Percentiles rank a stretch among this genome's conserved stretches.
These are phyloP conservation scores for Acyrthosiphon pisum DNA, from an alignment of 1,140 invertebrate genomes.

Conservation along the genomic window DNA sequence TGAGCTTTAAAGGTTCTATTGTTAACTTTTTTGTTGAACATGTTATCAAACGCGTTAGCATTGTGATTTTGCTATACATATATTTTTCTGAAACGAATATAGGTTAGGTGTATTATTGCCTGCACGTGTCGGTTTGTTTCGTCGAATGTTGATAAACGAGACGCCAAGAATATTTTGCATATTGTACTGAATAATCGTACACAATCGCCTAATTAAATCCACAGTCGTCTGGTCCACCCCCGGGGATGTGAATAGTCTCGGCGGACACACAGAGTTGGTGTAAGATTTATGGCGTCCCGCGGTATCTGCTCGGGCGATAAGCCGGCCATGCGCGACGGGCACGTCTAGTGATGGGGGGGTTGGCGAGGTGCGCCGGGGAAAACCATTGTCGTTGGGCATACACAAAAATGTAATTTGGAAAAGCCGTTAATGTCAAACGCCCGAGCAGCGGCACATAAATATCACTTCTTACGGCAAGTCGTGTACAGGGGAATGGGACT, in stretches of 20 bases:
- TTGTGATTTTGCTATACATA: background rate
- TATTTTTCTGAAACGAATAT: background rate
- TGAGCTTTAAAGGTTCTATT: background rate
- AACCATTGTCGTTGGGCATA: constrained; percentile 45
- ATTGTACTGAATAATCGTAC: background rate
- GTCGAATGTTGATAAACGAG: background rate
- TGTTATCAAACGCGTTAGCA: background rate
- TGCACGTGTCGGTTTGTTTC: background rate
- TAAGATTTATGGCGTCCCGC: constrained; percentile 22
- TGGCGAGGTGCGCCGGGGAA: background rate
- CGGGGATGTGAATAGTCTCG: background rate
- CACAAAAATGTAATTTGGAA: constrained; percentile 54
- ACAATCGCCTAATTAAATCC: background rate
- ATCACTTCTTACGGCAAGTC: constrained; percentile 20
- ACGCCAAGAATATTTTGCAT: background rate
- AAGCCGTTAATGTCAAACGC: constrained; percentile 47
- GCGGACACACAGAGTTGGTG: background rate
- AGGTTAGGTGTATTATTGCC: background rate
- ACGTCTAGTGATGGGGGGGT: background rate
- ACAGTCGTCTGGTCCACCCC: background rate
- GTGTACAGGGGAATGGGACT: background rate
- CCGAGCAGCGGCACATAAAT: constrained; percentile 36
- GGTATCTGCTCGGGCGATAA: constrained; percentile 19
- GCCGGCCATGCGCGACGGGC: background rate
- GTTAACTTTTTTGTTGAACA: background rate